These are phyloP conservation scores for Actenoides hombroni DNA, from an alignment of 2,113 vertebrate species.

Conservation along the genomic window DNA sequence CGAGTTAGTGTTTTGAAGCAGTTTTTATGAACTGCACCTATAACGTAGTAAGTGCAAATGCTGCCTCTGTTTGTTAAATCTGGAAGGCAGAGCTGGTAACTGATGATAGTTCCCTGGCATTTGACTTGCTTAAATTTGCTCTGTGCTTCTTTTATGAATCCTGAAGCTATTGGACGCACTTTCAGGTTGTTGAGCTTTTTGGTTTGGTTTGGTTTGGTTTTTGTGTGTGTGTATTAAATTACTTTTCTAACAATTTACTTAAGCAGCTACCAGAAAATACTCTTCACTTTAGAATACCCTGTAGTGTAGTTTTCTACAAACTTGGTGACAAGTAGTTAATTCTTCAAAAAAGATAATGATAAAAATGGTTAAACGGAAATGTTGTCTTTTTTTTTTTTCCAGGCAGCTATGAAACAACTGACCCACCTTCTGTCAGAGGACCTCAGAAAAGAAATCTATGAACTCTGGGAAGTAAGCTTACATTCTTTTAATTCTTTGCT, in stretches of 20 bases:
- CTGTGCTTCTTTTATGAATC: neutral
- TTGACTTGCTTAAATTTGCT: neutral
- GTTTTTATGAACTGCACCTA: neutral
- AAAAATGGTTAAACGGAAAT: neutral
- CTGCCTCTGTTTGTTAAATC: neutral
- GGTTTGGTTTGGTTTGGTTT: too few relatives aligned
- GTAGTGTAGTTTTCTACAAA: neutral
- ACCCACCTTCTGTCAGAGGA: constrained; percentile 82
- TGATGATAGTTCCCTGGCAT: neutral
- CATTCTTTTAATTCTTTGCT: neutral
- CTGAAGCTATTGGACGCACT: neutral
- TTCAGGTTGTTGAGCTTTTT: neutral
- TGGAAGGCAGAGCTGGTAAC: neutral
- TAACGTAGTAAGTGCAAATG: neutral
- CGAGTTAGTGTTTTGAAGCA: neutral
- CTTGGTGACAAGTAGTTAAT: neutral
- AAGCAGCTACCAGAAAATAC: neutral
- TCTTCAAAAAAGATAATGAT: neutral
- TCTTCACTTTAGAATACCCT: neutral
- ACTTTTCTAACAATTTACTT: neutral
- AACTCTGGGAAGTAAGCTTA: constrained; percentile 88
- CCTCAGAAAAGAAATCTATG: constrained; percentile 86
- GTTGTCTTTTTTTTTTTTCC: constrained; percentile 1
- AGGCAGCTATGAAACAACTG: constrained; percentile 91
- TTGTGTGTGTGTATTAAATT: neutral